A percentile compares a stretch with the other conserved stretches of the same genome.
Conservation (phyloP, 2,888 invertebrate genomes). For the Drepanosiphum platanoidis region DNA sequence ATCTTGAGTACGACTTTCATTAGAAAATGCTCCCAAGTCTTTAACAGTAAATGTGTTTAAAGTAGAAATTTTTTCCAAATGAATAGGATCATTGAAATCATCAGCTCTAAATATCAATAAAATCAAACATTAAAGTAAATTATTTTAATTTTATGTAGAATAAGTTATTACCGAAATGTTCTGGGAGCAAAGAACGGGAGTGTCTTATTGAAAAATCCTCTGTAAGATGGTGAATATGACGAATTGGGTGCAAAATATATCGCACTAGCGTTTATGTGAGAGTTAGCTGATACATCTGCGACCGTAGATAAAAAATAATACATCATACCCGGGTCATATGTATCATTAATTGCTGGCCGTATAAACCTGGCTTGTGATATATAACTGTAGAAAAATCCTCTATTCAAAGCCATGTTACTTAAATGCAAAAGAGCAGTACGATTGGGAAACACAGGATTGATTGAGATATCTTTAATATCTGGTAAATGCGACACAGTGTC, state of each 20-base stretch:
- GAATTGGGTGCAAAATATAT: constrained; percentile 94
- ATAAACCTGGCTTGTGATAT: constrained; percentile 91
- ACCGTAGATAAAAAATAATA: constrained; percentile 94
- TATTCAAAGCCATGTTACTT: constrained; percentile 95
- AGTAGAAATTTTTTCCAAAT: constrained; percentile 93
- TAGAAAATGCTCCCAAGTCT: constrained; percentile 86
- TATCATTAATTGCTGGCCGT: constrained; percentile 88
- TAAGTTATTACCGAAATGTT: constrained; percentile 73
- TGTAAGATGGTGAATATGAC: constrained; percentile 92
- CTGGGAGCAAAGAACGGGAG: constrained; percentile 93
- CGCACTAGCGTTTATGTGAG: constrained; percentile 90
- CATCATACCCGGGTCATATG: constrained; percentile 98
- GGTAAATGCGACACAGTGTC: constrained; percentile 91
- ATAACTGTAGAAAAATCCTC: constrained; percentile 96
- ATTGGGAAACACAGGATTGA: constrained; percentile 94
- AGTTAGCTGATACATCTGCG: constrained; percentile 93
- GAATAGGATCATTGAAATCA: constrained; percentile 96
- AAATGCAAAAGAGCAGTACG: constrained; percentile 91
- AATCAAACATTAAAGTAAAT: neutral
- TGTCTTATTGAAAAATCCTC: constrained; percentile 96
- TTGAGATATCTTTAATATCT: constrained; percentile 91
- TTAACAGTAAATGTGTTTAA: constrained; percentile 88
- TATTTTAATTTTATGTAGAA: neutral
- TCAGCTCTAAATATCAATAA: constrained; percentile 74
- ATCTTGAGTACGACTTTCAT: constrained; percentile 82